These are phyloP conservation scores for Ornithoptera priamus DNA, from an alignment of 2,888 invertebrate genomes.

Conservation along the genomic window DNA sequence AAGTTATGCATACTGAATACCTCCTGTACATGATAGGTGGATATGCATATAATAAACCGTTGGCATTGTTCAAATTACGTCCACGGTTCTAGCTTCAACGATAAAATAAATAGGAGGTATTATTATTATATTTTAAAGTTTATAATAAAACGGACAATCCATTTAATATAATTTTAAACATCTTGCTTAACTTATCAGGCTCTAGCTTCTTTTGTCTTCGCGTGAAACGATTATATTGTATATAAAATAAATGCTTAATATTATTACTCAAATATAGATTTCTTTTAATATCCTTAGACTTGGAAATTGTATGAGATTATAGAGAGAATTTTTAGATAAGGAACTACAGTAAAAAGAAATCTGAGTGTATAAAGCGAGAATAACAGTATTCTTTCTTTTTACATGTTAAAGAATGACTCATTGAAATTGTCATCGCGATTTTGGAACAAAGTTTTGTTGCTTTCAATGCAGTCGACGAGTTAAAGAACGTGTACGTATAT, in stretches of 20 bases:
- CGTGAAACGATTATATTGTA: too few relatives aligned
- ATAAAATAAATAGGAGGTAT: constrained; percentile 3
- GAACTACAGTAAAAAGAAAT: neutral
- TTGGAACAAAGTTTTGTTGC: neutral
- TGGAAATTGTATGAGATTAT: too few relatives aligned
- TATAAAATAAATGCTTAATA: too few relatives aligned
- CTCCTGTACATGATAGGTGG: constrained; percentile 18
- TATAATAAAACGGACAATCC: neutral
- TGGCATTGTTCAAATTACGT: constrained; percentile 18
- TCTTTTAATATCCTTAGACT: too few relatives aligned
- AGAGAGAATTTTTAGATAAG: too few relatives aligned
- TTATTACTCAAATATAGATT: too few relatives aligned
- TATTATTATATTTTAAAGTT: neutral
- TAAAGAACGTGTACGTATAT: neutral
- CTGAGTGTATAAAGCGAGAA: neutral
- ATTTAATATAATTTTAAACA: neutral
- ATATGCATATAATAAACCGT: constrained; percentile 10
- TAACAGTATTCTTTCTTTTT: neutral
- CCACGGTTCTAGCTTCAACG: constrained; percentile 7
- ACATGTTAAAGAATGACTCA: neutral
- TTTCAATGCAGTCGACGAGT: neutral
- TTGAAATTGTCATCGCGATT: neutral
- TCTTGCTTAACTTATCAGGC: too few relatives aligned
- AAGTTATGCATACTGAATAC: constrained; percentile 27
- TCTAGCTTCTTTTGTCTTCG: too few relatives aligned